Percentiles rank a stretch among this genome's conserved stretches.
These are phyloP conservation scores for Chelidonichthys spinosus DNA, from an alignment of 2,797 vertebrate genomes.

Conservation along the genomic window DNA sequence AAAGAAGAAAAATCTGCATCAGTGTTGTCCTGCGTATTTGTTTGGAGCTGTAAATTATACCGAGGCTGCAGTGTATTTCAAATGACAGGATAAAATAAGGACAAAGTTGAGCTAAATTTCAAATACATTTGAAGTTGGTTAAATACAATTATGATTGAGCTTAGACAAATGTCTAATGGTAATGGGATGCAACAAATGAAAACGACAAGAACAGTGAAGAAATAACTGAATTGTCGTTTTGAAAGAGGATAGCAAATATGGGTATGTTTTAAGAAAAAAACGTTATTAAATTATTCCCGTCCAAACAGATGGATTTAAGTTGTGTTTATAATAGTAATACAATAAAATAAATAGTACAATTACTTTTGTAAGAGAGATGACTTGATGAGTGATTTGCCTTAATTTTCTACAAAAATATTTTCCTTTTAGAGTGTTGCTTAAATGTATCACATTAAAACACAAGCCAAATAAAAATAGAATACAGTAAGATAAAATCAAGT, in stretches of 20 bases:
- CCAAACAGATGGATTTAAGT: background rate
- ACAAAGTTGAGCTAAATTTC: background rate
- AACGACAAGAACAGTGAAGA: background rate
- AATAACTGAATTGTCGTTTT: background rate
- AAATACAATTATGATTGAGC: background rate
- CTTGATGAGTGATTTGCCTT: background rate
- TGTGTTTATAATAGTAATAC: background rate
- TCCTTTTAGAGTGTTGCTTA: background rate
- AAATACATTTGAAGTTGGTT: background rate
- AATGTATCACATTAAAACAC: background rate
- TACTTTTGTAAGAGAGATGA: background rate
- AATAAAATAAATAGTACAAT: background rate
- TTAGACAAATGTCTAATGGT: background rate
- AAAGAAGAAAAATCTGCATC: constrained; percentile 72
- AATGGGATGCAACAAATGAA: background rate
- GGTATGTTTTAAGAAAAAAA: background rate
- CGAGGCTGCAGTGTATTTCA: background rate
- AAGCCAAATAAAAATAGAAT: background rate
- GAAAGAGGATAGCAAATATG: background rate
- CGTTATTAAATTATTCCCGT: background rate
- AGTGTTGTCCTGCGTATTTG: constrained; percentile 48
- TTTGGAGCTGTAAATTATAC: background rate
- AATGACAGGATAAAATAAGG: background rate
- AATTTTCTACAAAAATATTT: background rate
- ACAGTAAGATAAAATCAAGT: background rate